Evolutionary conservation across 35 echinoderm and acorn worm genomes (phyloP), one percentile per base, ranked within the genome.

Genomic region (Diadema setosum): DNA sequence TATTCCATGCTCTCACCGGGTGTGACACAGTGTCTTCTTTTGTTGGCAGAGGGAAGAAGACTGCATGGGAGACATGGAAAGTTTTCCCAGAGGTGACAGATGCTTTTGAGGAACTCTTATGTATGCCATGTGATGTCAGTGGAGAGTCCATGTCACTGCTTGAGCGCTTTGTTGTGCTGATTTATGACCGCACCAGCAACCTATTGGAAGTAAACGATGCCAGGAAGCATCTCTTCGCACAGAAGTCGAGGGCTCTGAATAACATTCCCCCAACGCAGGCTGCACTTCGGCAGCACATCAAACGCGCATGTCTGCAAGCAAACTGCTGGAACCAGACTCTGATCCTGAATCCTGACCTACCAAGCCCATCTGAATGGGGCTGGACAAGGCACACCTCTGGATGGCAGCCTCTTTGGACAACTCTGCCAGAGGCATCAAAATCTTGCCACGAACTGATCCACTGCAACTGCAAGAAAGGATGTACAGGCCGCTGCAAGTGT

Each of bases 401-500:
- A 26, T 89, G 75, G 87, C 48, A 82, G 74, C 74, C 50, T 84
- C 18, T 37, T 58, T 93, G 91, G 85, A 93, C 85, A 69, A 88
- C 75, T 50, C 91, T 93, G 18, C 85, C 86, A 2, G 86, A 93
- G 70, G 91, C 86, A 59, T 58, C 85, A 50, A 65, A 93, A 73
- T 61, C 86, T 8, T 93, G 85, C 86, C 74, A 64, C 75, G 91
- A 93, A 83, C 85, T 93, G 29, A 82, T 89, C 14, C 40, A 49
- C 7, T 93, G 85, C 40, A 58, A 61, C 26, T 89, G 91, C 78
- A 88, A 82, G 80, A 93, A 92, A 40, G 67, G 83, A 12, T 91
- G 88, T 58, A 67, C 39, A 75, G 84, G 84, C 6, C 83, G 88
- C 21, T 91, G 88, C 57, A 91, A 82, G 41, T 95, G 88, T 42